These are phyloP conservation scores for Chaetorhynchus papuensis DNA, from an alignment of 2,113 vertebrate species.

Conservation along the genomic window DNA sequence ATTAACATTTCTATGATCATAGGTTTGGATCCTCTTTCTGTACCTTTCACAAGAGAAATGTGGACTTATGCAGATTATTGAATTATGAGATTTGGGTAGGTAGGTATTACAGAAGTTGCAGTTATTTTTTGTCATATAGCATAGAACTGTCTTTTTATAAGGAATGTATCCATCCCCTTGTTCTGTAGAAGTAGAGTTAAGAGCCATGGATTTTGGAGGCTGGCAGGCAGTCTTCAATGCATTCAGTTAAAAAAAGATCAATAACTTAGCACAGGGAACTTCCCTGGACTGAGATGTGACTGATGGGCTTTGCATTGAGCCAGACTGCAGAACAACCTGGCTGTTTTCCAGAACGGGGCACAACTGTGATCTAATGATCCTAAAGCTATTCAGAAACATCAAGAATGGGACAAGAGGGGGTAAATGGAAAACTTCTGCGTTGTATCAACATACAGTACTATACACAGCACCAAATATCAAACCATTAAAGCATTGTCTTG, in stretches of 20 bases:
- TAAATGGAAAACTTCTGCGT: conserved; percentile 20
- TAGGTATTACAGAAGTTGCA: background rate
- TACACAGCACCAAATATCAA: conserved; percentile 75
- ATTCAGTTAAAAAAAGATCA: background rate
- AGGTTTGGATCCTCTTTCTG: background rate
- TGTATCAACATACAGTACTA: conserved; percentile 65
- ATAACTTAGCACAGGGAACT: background rate
- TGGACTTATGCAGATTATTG: background rate
- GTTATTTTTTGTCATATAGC: background rate
- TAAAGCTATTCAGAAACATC: conserved; percentile 68
- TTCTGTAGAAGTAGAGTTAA: background rate
- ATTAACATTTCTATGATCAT: background rate
- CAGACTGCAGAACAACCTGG: background rate
- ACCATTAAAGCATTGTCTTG: conserved; percentile 55
- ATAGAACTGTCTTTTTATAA: background rate
- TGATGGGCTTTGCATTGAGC: background rate
- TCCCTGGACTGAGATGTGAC: background rate
- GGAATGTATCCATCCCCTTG: background rate
- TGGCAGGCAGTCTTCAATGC: background rate
- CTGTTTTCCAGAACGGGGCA: background rate
- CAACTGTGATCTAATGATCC: conserved; percentile 43
- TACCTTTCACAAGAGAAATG: background rate
- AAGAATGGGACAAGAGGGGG: background rate
- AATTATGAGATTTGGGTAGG: background rate
- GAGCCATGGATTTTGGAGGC: background rate